Conservation (phyloP, 2,113 vertebrate genomes). For the Ammodytes marinus region DNA sequence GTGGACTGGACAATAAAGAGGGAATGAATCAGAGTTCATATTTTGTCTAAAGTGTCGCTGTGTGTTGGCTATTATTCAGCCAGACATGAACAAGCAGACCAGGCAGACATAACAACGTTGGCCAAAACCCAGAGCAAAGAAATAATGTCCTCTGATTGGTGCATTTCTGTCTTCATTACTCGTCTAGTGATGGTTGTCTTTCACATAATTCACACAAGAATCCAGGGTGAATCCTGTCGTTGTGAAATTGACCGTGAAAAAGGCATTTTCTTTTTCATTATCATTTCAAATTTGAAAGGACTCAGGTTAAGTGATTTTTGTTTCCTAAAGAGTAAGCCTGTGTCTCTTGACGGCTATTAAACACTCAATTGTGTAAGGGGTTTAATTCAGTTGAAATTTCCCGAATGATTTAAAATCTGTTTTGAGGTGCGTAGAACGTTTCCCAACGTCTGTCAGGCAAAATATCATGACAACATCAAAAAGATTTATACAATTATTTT, state of each 20-base stretch:
- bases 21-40: background rate
- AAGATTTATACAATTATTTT: no score
- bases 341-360: no score
- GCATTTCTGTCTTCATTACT: background rate
- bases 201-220: background rate
- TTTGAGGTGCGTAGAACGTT: no score
- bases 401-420: no score
- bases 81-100: background rate
- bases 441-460: no score
- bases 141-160: background rate
- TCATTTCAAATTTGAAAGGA: background rate
- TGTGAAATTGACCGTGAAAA: background rate
- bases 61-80: background rate
- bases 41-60: background rate
- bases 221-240: background rate
- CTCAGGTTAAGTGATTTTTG: no score
- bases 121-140: background rate
- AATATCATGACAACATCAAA: no score
- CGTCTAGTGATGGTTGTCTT: background rate
- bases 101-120: no score
- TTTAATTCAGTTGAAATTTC: no score
- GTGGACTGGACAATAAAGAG: background rate
- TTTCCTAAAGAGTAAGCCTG: no score
- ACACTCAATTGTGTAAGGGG: no score
- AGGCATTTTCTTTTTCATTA: background rate